Evolutionary conservation across 2,888 invertebrate genomes (phyloP).

Genomic region (Hydrotaea diabolus): DNA sequence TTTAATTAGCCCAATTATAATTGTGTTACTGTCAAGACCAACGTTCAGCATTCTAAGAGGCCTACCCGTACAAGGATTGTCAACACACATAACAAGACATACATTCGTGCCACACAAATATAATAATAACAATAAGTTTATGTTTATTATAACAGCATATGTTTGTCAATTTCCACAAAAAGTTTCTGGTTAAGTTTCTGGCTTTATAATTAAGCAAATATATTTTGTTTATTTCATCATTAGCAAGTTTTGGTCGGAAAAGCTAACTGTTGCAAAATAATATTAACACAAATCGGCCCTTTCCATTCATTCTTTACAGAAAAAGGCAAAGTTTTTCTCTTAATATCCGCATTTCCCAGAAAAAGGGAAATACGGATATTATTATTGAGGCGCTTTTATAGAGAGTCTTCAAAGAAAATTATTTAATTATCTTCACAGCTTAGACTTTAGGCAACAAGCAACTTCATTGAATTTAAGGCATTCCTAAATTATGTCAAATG

Average conservation of each 20-base stretch:
- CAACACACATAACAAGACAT: background rate
- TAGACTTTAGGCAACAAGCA: background rate
- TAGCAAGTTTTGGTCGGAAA: constrained; percentile 12
- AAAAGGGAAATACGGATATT: background rate
- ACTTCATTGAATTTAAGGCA: background rate
- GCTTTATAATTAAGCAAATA: constrained; percentile 40
- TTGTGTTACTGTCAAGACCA: too few relatives aligned
- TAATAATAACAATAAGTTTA: constrained; percentile 25
- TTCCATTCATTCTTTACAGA: background rate
- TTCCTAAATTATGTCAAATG: too few relatives aligned
- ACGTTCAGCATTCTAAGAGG: background rate
- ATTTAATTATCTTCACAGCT: constrained; percentile 16
- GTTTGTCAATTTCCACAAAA: background rate
- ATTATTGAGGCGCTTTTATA: background rate
- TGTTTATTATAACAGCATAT: constrained; percentile 33
- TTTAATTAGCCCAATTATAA: too few relatives aligned
- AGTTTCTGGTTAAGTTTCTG: constrained; percentile 27
- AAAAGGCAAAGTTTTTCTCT: background rate
- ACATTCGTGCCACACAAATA: background rate
- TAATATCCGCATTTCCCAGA: background rate
- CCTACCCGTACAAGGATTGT: background rate
- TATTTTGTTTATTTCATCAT: constrained; percentile 34
- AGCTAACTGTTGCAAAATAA: constrained; percentile 19
- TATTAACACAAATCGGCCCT: constrained; percentile 4
- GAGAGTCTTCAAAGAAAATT: background rate